phyloP scores from a whole-genome alignment of 1,140 invertebrate species.

The Trachymyrmex cornetzi region DNA sequence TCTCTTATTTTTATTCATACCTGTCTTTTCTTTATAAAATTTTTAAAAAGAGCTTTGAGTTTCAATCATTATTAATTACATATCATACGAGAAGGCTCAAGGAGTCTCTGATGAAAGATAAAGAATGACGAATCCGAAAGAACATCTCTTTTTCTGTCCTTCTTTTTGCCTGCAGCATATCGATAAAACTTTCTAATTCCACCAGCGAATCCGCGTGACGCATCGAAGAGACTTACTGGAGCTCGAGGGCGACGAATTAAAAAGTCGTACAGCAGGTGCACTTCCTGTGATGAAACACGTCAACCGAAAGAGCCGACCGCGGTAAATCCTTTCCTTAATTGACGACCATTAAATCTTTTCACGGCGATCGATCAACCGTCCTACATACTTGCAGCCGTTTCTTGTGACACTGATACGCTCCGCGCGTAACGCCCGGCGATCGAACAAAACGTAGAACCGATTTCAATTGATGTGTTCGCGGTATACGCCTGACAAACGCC shows the following conservation, averaged over 20 bases:
- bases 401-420: constrained; percentile 52
- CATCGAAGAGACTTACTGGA: constrained; percentile 19
- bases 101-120: constrained; percentile 12
- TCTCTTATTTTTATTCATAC: background rate
- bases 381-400: constrained; percentile 51
- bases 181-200: constrained; percentile 56
- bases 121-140: constrained; percentile 13
- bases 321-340: constrained; percentile 57
- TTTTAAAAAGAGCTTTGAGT: background rate
- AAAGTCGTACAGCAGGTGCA: constrained; percentile 51
- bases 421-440: background rate
- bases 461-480: constrained; percentile 10
- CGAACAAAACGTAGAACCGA: constrained; percentile 17
- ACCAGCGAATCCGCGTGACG: constrained; percentile 14
- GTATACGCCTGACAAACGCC: background rate
- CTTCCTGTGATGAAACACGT: constrained; percentile 57
- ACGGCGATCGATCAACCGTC: constrained; percentile 52
- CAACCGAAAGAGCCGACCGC: constrained; percentile 28
- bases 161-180: background rate
- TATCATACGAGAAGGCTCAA: background rate
- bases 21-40: no score
- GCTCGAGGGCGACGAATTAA: constrained; percentile 32
- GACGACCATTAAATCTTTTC: constrained; percentile 58
- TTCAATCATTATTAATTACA: constrained; percentile 12
- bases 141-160: constrained; percentile 17